These are phyloP conservation scores for Sminthurides bifidus DNA, from an alignment of 1,140 invertebrate genomes.

Conservation along the genomic window DNA sequence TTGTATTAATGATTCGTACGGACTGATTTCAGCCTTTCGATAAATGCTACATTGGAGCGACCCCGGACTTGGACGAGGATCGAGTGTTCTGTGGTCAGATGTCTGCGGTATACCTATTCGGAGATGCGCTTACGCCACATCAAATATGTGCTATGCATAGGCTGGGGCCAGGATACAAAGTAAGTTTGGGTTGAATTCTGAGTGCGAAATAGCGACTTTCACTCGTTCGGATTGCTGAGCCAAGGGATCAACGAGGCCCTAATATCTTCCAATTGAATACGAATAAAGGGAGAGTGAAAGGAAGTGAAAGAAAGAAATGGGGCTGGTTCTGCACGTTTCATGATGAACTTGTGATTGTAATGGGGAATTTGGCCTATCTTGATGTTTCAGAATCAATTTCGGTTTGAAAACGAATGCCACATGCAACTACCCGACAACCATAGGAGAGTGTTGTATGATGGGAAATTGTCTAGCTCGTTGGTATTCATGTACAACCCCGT, in stretches of 20 bases:
- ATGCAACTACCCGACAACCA: slow-evolving; percentile 59
- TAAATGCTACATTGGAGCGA: slow-evolving; percentile 96
- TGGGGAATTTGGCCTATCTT: too few species aligned
- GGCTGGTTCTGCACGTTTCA: too few species aligned
- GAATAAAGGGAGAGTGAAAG: too few species aligned
- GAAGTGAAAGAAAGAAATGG: too few species aligned
- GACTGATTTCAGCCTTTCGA: slow-evolving; percentile 71
- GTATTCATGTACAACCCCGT: slow-evolving; percentile 99
- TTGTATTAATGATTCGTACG: neutral
- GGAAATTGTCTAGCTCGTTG: slow-evolving; percentile 87
- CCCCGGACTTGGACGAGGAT: slow-evolving; percentile 87
- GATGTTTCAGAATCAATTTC: slow-evolving; percentile 84
- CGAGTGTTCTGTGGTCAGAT: slow-evolving; percentile 98
- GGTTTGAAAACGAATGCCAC: slow-evolving; percentile 96
- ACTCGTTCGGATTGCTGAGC: neutral
- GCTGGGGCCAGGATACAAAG: slow-evolving; percentile 92
- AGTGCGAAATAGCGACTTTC: neutral
- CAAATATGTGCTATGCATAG: slow-evolving; percentile 94
- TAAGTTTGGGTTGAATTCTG: slow-evolving; percentile 42
- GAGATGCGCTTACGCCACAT: slow-evolving; percentile 88
- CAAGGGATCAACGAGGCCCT: too few species aligned
- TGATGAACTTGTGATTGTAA: too few species aligned
- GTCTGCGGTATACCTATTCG: slow-evolving; percentile 96
- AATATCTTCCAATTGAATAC: too few species aligned
- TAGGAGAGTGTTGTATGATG: slow-evolving; percentile 89